These are phyloP conservation scores for Peromyscus aztecus DNA, from an alignment of 2,797 vertebrate species.

Conservation along the genomic window DNA sequence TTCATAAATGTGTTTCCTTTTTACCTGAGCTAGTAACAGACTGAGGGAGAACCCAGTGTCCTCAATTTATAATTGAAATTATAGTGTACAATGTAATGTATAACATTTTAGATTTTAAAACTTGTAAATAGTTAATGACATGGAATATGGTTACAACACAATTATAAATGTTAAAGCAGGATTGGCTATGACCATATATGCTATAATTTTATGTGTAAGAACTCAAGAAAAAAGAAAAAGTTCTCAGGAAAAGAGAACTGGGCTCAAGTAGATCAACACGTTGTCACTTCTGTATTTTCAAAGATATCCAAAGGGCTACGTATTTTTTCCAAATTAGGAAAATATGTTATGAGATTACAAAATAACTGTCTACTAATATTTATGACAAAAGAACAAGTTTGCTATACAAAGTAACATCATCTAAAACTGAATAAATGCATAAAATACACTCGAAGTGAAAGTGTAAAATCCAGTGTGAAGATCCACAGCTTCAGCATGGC, in stretches of 20 bases:
- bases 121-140: neutral
- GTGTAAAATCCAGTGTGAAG: neutral
- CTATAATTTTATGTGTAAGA: conserved; percentile 38
- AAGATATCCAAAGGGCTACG: neutral
- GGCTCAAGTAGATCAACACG: neutral
- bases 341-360: conserved; percentile 5
- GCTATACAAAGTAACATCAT: neutral
- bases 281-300: conserved; percentile 44
- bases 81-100: neutral
- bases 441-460: neutral
- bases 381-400: conserved; percentile 3
- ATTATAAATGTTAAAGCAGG: neutral
- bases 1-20: neutral
- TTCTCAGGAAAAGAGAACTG: conserved; percentile 13
- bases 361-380: neutral
- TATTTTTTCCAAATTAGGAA: neutral
- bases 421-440: neutral
- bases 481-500: neutral
- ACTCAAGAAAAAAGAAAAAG: neutral
- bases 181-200: neutral
- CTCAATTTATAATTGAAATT: neutral
- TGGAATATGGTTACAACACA: neutral
- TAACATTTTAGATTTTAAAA: neutral
- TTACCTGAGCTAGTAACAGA: conserved; percentile 13
- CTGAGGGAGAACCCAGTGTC: neutral